Evolutionary conservation across 2,797 vertebrate genomes (phyloP).

Genomic region (Xiphophorus birchmanni): DNA sequence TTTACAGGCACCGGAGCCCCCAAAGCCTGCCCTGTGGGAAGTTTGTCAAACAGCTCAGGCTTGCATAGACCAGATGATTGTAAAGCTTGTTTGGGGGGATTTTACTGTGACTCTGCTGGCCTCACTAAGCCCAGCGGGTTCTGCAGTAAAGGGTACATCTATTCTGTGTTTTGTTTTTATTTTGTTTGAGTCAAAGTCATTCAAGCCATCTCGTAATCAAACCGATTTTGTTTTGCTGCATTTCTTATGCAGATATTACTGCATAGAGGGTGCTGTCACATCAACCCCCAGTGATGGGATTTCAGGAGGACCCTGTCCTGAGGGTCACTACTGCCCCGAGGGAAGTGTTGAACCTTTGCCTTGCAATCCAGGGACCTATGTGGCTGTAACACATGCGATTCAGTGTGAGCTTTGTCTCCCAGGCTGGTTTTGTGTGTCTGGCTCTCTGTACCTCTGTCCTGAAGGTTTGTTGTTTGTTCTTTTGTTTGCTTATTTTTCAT

Average conservation of each 20-base stretch:
- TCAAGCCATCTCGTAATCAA: not conserved
- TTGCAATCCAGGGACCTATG: conserved; percentile 85
- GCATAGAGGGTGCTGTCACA: conserved; percentile 67
- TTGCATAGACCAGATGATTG: conserved; percentile 76
- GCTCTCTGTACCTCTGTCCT: conserved; percentile 82
- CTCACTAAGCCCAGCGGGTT: conserved; percentile 77
- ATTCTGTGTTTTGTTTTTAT: not conserved
- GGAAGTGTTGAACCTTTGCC: conserved; percentile 76
- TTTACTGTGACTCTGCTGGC: conserved; percentile 80
- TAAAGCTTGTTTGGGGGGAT: conserved; percentile 80
- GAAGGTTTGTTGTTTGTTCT: conserved; percentile 79
- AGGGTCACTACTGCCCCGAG: conserved; percentile 81
- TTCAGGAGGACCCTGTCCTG: conserved; percentile 82
- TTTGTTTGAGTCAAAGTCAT: not conserved
- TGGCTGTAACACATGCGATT: conserved; percentile 69
- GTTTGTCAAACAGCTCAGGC: conserved; percentile 83
- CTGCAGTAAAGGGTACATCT: conserved; percentile 83
- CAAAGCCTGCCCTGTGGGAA: conserved; percentile 83
- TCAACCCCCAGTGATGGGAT: conserved; percentile 75
- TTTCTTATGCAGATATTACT: conserved; percentile 83
- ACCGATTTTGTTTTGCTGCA: not conserved
- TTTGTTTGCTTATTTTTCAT: not conserved
- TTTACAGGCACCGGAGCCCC: conserved; percentile 80
- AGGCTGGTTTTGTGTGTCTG: conserved; percentile 85
- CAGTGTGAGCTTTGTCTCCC: conserved; percentile 83